A percentile compares a stretch with the other conserved stretches of the same genome.
phyloP scores from a whole-genome alignment of 2,888 invertebrate genomes.

The Euplexia lucipara region DNA sequence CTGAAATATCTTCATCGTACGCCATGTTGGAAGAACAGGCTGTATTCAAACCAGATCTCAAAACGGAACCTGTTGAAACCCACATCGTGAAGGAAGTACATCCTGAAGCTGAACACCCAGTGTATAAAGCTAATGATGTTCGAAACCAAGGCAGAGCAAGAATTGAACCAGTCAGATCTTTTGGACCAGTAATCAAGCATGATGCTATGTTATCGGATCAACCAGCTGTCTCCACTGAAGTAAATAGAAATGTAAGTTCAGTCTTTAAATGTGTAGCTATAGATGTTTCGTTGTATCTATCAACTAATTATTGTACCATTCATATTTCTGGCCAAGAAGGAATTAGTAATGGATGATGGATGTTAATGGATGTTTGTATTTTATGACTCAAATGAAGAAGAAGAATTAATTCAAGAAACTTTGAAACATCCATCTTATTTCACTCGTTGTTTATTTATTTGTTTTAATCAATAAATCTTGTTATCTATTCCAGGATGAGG shows the following conservation, averaged over 20 bases:
- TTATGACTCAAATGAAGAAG: no score
- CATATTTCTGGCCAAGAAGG: no score
- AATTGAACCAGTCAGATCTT: constrained; percentile 78
- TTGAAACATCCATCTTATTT: no score
- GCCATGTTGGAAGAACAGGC: constrained; percentile 74
- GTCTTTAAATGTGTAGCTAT: not conserved
- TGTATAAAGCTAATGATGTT: constrained; percentile 77
- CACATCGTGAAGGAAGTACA: constrained; percentile 71
- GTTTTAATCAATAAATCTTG: not conserved
- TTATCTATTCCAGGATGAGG: constrained; percentile 72
- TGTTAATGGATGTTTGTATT: no score
- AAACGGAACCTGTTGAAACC: constrained; percentile 70
- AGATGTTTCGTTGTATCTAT: no score
- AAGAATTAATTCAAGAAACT: no score
- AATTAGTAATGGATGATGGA: no score
- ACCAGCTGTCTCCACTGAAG: constrained; percentile 72
- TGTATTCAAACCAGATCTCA: constrained; percentile 73
- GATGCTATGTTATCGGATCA: constrained; percentile 85
- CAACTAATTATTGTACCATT: no score
- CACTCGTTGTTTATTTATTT: no score
- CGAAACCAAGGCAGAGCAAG: constrained; percentile 77
- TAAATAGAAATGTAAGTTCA: constrained; percentile 82
- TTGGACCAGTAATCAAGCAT: constrained; percentile 78
- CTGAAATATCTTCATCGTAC: constrained; percentile 78
- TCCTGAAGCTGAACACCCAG: constrained; percentile 75